Evolutionary conservation across 2,113 vertebrate genomes (phyloP), one percentile per base, ranked within the genome.

Genomic region (Taurulus bubalis): DNA sequence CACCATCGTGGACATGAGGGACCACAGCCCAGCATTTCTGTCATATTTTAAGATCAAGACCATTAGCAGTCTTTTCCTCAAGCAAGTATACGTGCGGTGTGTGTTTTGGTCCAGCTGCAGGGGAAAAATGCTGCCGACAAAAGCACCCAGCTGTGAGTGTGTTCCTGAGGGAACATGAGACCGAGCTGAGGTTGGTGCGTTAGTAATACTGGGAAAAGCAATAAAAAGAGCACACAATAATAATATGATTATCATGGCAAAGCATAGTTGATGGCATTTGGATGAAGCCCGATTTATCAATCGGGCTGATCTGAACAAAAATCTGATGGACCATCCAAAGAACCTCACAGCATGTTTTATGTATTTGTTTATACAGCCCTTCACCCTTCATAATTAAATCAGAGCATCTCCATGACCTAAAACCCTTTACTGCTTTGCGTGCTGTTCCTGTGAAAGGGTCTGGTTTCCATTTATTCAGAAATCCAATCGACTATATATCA

Each of bases 101-200:
- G 49, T 42, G 74, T 51, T 24, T 3, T 38, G 22, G 8, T 69
- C 26, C 36, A 79, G 76, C 70, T 84, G 77, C 73, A 71, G 28
- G 32, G 59, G 67, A 64, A 49, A 65, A 53, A 42, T 42, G 59
- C 42, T 24, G 42, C 16, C 2, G 67, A 66, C 42, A 55, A n/a
- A 76, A 45, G 67, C 68, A 34, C 14, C 77, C 68, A 73, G 47
- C 68, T 64, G 80, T 66, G 76, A 68, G 26, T 16, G n/a, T 16
- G 28, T 20, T 42, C 51, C 38, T 40, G 49, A 16, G 60, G 67
- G 42, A 68, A 26, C 20, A 49, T 32, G 18, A 68, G 30, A 36
- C 68, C 14, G 40, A 53, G 18, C 36, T 56, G 68, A 65, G 30
- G n/a, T 1, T 3, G 76, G n/a, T 30, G 40, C 60, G 55, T 62